Evolutionary conservation across 1,140 invertebrate genomes (phyloP), one percentile per base, ranked within the genome.

Genomic region (Drosophila parvula): DNA sequence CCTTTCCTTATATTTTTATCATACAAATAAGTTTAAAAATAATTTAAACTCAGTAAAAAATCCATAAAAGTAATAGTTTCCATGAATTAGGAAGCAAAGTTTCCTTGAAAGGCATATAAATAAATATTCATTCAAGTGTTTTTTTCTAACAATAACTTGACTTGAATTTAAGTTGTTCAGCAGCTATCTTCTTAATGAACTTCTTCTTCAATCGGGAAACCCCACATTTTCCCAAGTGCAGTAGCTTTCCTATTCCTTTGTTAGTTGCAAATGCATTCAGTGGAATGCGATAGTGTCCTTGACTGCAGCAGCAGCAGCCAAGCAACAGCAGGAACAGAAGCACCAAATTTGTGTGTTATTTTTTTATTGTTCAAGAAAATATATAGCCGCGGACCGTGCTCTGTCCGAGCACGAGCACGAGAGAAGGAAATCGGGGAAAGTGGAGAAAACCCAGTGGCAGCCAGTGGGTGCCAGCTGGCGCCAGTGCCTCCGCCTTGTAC

Each of bases 401-500:
- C 32, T 3, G 8, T 18, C 12, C 58, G 4, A 28, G 12, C 7
- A 14, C 1, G 44, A 41, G 27, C 18, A n/a, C 18, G 40, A 7
- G 41, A 28, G 41, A 14, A 30, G 58, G 58, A 27, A 22, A 14
- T 32, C 32, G 10, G 43, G 40, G 2, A 27, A 12, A 45, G 45
- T 8, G 34, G 34, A 36, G 34, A 36, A 53, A 45, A 12, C 45
- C 12, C 78, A 58, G 47, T 40, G 55, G 61, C 41, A 38, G 48
- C 48, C 59, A 74, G 40, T 48, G 38, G 69, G 70, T 73, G 61
- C 71, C 83, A 85, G 76, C 76, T 88, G 83, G 74, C 84, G 68
- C 68, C 68, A 71, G 65, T 38, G 74, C 73, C 65, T 45, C 80
- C 78, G 85, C 75, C 65, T 73, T 89, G 84, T 89, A 84, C 80